Percentiles rank a stretch among this genome's conserved stretches.
These are phyloP conservation scores for Lonchura striata DNA, from an alignment of 2,113 vertebrate genomes.

Conservation along the genomic window DNA sequence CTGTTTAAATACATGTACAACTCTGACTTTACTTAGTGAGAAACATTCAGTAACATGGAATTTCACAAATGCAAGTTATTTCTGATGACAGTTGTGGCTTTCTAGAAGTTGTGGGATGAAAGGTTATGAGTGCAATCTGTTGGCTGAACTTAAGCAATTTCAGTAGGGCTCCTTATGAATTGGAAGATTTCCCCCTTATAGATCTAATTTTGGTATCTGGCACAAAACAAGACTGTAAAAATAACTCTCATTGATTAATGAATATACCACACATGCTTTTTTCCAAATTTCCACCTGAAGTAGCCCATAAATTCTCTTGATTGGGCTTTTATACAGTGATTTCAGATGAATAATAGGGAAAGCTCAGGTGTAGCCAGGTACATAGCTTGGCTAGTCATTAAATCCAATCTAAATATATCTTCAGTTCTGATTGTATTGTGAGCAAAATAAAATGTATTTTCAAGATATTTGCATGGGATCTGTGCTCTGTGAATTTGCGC, in stretches of 20 bases:
- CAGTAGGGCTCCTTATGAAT: not conserved
- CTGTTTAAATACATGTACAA: not conserved
- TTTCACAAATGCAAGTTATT: not conserved
- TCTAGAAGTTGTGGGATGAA: not conserved
- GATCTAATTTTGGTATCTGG: not conserved
- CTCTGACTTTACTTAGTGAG: not conserved
- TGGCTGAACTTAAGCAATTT: not conserved
- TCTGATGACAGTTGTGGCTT: not conserved
- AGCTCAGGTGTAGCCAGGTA: not conserved
- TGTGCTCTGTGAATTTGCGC: not conserved
- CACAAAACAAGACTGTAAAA: not conserved
- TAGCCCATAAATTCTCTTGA: not conserved
- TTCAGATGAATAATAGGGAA: not conserved
- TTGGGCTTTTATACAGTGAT: not conserved
- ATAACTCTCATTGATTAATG: not conserved
- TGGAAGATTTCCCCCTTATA: not conserved
- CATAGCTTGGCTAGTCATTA: not conserved
- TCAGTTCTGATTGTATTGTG: not conserved
- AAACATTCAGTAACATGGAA: not conserved
- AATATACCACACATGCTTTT: not conserved
- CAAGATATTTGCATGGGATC: not conserved
- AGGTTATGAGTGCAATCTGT: not conserved
- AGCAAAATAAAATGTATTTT: not conserved
- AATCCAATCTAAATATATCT: not conserved
- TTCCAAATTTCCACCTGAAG: constrained; percentile 1